Percentiles rank a stretch among this genome's conserved stretches.
Conservation (phyloP, 2,797 vertebrate genomes). For the Coluber constrictor region DNA sequence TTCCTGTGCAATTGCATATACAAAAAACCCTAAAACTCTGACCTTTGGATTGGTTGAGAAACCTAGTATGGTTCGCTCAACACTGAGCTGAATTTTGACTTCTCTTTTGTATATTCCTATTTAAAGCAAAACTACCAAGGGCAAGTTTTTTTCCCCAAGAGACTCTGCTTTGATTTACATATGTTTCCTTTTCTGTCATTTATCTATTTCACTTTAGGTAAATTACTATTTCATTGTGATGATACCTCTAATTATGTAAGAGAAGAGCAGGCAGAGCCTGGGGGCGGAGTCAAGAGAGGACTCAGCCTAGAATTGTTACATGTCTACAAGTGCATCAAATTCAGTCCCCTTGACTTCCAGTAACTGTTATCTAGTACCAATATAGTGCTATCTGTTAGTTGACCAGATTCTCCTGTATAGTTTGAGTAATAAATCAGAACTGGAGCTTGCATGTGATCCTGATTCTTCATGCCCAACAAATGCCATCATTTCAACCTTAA, state of each 20-base stretch:
- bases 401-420: neutral
- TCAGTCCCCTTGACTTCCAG: neutral
- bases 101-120: neutral
- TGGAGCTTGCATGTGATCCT: neutral
- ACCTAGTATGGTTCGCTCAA: neutral
- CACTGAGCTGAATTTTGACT: neutral
- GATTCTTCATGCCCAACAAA: neutral
- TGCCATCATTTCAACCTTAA: neutral
- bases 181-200: neutral
- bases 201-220: too few relatives aligned
- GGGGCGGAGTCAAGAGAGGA: neutral
- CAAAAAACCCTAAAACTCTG: neutral
- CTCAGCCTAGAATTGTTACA: neutral
- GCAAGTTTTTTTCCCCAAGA: neutral
- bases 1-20: neutral
- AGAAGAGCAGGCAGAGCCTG: neutral
- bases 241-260: neutral
- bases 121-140: neutral
- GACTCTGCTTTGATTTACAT: neutral
- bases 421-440: neutral
- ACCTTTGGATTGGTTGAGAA: neutral
- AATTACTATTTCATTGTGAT: neutral
- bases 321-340: neutral
- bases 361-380: neutral
- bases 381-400: neutral